Conservation (phyloP, 2,797 vertebrate species). For the Notamacropus eugenii region DNA sequence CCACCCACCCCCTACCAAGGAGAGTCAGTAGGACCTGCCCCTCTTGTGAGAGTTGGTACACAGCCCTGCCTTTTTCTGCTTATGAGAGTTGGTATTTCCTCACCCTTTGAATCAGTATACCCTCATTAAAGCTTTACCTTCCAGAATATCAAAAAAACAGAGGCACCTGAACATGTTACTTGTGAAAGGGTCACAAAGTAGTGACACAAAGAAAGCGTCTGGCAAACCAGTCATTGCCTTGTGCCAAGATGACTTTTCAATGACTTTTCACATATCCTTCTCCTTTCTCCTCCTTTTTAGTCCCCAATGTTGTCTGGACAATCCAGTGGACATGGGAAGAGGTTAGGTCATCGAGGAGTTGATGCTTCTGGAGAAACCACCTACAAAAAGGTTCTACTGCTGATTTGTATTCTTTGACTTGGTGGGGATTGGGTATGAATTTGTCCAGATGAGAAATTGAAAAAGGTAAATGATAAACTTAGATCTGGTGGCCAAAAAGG, state of each 20-base stretch:
- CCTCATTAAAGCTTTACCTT: not conserved
- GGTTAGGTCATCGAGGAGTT: slow-evolving; percentile 96
- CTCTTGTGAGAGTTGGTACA: not conserved
- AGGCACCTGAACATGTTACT: not conserved
- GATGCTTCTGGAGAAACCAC: slow-evolving; percentile 98
- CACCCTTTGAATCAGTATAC: not conserved
- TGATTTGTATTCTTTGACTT: not conserved
- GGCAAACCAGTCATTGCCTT: not conserved
- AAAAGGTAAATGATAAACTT: not conserved
- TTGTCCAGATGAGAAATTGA: not conserved
- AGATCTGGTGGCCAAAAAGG: not conserved
- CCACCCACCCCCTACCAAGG: not conserved
- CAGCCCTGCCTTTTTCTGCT: not conserved
- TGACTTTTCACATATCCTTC: not conserved
- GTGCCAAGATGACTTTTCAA: not conserved
- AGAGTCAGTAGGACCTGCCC: not conserved
- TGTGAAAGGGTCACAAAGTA: not conserved
- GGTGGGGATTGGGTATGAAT: not conserved
- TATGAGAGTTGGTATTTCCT: not conserved
- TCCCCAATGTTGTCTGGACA: slow-evolving; percentile 89
- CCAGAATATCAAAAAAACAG: not conserved
- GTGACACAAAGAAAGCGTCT: not conserved
- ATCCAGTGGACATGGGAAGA: slow-evolving; percentile 90
- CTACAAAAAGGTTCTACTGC: slow-evolving; percentile 94
- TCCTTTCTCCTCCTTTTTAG: slow-evolving; percentile 80